Evolutionary conservation across 2,797 vertebrate species (phyloP).

Genomic region (Choloepus didactylus): DNA sequence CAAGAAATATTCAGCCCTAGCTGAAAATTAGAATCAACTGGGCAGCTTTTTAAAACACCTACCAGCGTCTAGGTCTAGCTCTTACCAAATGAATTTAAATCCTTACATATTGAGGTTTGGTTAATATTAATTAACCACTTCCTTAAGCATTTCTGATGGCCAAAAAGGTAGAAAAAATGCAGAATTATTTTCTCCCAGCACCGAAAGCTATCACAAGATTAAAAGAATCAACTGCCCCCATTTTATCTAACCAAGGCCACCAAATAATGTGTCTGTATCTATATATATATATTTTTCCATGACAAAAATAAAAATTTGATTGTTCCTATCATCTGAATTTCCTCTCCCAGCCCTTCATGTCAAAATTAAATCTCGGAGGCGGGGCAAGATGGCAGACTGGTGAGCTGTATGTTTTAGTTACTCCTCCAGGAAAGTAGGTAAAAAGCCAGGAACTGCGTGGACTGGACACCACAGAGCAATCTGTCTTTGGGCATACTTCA

Average conservation of each 20-base stretch:
- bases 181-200: neutral
- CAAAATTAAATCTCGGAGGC: neutral
- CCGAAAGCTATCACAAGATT: neutral
- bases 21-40: neutral
- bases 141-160: neutral
- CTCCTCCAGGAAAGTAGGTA: too few species aligned
- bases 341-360: neutral
- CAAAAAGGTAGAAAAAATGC: neutral
- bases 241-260: neutral
- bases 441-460: too few species aligned
- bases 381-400: too few species aligned
- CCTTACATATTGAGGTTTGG: neutral
- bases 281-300: neutral
- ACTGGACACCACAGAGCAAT: too few species aligned
- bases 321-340: neutral
- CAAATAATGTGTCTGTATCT: neutral
- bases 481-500: too few species aligned
- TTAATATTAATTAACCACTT: neutral
- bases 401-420: too few species aligned
- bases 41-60: too few species aligned
- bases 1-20: neutral
- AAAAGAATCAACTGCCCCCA: neutral
- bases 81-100: neutral
- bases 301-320: neutral
- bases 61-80: rapidly evolving